These are phyloP conservation scores for Dendrophyllia cribrosa DNA, from an alignment of 64 coral and sea anemone genomes.

Conservation along the genomic window DNA sequence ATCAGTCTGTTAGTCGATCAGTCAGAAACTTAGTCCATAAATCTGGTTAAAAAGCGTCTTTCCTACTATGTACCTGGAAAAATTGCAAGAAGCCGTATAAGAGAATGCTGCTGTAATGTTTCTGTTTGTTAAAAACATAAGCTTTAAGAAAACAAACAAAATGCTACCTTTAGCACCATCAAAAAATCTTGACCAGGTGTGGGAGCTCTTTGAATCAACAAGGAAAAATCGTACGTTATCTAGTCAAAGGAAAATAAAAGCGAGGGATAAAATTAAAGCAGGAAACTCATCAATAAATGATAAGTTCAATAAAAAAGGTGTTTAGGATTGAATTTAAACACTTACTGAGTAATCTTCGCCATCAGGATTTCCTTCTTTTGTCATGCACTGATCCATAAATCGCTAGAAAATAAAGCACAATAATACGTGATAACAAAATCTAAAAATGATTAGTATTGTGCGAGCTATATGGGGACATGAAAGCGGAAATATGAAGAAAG, in stretches of 20 bases:
- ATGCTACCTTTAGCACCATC: conserved; percentile 55
- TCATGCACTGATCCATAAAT: conserved; percentile 77
- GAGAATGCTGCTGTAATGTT: too few species aligned
- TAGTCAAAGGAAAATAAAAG: not conserved
- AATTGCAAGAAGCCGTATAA: too few species aligned
- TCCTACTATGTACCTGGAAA: too few species aligned
- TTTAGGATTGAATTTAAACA: not conserved
- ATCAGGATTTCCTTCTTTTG: conserved; percentile 79
- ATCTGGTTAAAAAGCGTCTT: too few species aligned
- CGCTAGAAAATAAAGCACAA: conserved; percentile 5
- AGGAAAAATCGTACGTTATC: conserved; percentile 22
- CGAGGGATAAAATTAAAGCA: not conserved
- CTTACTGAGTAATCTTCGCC: conserved; percentile 74
- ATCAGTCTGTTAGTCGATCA: not conserved
- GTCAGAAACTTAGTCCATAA: not conserved
- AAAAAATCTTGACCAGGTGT: conserved; percentile 49
- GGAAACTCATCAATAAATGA: not conserved
- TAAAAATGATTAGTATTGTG: not conserved
- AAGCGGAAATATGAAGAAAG: too few species aligned
- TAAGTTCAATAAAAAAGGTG: too few species aligned
- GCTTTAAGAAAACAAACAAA: not conserved
- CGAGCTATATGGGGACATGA: too few species aligned
- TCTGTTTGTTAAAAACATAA: too few species aligned
- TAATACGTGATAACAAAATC: not conserved
- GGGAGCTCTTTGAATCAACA: not conserved